phyloP scores from a whole-genome alignment of 2,888 invertebrate species.

The Torymus aiolomorphi region DNA sequence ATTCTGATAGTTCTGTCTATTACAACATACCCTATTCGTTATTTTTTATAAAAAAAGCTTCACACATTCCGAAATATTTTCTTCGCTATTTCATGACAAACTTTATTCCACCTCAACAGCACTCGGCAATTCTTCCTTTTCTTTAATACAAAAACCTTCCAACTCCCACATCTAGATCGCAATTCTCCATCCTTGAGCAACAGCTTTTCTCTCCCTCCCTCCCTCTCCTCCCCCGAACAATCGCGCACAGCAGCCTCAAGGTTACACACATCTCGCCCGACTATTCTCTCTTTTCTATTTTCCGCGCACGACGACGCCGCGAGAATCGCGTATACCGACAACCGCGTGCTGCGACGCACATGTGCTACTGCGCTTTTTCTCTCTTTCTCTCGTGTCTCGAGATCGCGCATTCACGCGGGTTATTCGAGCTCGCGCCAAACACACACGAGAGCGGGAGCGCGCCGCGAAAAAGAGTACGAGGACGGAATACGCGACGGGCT shows the following conservation, averaged over 20 bases:
- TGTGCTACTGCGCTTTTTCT: neutral
- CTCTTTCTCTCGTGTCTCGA: neutral
- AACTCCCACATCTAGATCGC: neutral
- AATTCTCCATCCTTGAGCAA: neutral
- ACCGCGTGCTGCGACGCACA: neutral
- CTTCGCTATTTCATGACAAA: no score
- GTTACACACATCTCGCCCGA: neutral
- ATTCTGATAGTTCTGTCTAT: no score
- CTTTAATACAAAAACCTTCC: neutral
- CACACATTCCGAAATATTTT: no score
- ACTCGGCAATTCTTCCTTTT: no score
- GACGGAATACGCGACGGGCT: slow-evolving; percentile 45
- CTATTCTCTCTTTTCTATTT: slow-evolving; percentile 20
- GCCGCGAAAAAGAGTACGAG: slow-evolving; percentile 42
- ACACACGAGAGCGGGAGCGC: slow-evolving; percentile 1
- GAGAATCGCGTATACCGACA: slow-evolving; percentile 14
- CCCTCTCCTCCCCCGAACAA: no score
- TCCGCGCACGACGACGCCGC: slow-evolving; percentile 13
- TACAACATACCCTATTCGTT: no score
- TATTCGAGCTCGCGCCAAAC: slow-evolving; percentile 14
- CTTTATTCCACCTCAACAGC: no score
- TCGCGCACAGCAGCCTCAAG: slow-evolving; percentile 9
- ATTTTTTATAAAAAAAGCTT: no score
- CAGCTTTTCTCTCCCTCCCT: no score
- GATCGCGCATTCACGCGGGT: slow-evolving; percentile 41